Conservation (phyloP, 92 coral and sea anemone genomes). For the Epizoanthus illoricatus region DNA sequence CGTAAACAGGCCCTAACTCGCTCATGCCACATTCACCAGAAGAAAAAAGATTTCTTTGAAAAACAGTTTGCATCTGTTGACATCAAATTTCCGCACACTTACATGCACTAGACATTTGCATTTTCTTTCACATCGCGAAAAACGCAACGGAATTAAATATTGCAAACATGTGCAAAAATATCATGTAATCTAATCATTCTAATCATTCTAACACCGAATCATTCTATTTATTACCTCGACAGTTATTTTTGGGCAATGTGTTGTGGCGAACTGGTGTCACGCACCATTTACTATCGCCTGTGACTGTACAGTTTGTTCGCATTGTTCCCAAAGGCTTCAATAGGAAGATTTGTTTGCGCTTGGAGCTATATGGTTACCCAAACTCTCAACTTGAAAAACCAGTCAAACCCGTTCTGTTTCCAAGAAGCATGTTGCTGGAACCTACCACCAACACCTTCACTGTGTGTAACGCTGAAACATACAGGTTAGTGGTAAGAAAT, state of each 20-base stretch:
- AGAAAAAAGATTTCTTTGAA: too few species aligned
- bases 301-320: constrained; percentile 49
- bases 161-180: too few species aligned
- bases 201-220: too few species aligned
- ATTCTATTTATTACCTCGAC: neutral
- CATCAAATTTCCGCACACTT: too few species aligned
- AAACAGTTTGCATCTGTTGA: too few species aligned
- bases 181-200: too few species aligned
- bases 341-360: constrained; percentile 54
- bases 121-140: too few species aligned
- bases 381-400: neutral
- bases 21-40: too few species aligned
- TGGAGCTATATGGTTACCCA: constrained; percentile 50
- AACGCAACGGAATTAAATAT: too few species aligned
- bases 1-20: too few species aligned
- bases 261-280: constrained; percentile 30
- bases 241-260: constrained; percentile 53
- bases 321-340: constrained; percentile 54
- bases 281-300: constrained; percentile 47
- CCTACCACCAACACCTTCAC: constrained; percentile 12
- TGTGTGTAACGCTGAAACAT: constrained; percentile 39
- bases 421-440: constrained; percentile 37
- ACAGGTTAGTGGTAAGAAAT: constrained; percentile 2
- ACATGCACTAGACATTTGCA: too few species aligned
- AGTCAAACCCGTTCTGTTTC: constrained; percentile 33